Evolutionary conservation across 2,797 vertebrate species (phyloP).

Genomic region (Cossypha dichroa): DNA sequence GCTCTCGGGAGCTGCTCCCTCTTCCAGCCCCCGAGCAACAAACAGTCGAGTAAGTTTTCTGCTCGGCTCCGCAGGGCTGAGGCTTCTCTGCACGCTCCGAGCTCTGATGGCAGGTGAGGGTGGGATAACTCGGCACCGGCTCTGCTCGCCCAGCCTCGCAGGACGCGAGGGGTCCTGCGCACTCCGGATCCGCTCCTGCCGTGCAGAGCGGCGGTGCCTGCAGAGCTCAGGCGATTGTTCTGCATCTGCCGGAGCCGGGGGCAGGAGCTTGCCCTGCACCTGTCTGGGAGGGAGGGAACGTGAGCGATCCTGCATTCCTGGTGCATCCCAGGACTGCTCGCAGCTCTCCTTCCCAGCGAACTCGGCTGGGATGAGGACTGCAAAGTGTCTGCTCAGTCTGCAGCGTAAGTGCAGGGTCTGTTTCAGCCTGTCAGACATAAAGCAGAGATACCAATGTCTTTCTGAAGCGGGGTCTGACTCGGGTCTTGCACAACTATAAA

Average conservation of each 20-base stretch:
- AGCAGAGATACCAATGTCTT: background rate
- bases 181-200: background rate
- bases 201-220: background rate
- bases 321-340: background rate
- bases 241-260: background rate
- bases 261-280: background rate
- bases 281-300: background rate
- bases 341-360: background rate
- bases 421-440: background rate
- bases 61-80: background rate
- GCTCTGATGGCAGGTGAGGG: background rate
- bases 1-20: background rate
- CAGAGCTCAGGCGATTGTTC: background rate
- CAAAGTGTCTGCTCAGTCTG: background rate
- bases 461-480: background rate
- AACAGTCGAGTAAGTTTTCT: conserved; percentile 41
- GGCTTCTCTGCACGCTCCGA: background rate
- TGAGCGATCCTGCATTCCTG: background rate
- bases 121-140: background rate
- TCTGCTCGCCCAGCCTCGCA: background rate
- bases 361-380: background rate
- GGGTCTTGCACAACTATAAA: background rate
- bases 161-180: background rate
- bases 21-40: background rate
- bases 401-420: background rate